Evolutionary conservation across 1,140 invertebrate genomes (phyloP), one percentile per base, ranked within the genome.

Genomic region (Drepana arcuata): DNA sequence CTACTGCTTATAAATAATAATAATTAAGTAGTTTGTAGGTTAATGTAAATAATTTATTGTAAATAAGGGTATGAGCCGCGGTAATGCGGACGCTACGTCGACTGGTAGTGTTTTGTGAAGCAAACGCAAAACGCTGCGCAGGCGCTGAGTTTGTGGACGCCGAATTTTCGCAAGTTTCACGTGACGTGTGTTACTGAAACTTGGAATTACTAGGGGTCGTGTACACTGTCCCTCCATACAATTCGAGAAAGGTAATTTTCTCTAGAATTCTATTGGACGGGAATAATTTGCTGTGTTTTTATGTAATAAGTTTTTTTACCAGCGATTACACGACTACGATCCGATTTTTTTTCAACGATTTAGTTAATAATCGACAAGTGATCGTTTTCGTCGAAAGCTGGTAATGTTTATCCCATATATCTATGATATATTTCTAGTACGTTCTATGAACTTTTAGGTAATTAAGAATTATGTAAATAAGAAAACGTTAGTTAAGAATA

Each of bases 351-450:
- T 40, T 46, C 46, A 39, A 28, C 33, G 33, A 41, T 46, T 40
- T 38, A 21, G 38, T 24, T 25, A 28, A 40, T 40, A 34, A n/a
- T n/a, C n/a, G n/a, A n/a, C n/a, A n/a, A n/a, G 29, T 39, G 36
- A 48, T 49, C 47, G 48, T 53, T 41, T 34, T 44, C 48, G 48
- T 74, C 79, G 85, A 87, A 85, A 83, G 81, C 84, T 85, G 86
- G 88, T 89, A 89, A 90, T 91, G 89, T 90, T 92, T 90, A 89
- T 92, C 92, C 92, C 91, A 93, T 94, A 95, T 95, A 95, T 94
- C 93, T 93, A 94, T 94, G 93, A 94, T 95, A 94, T 95, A 94
- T 93, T 90, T 88, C 85, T 86, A 84, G 92, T 94, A 95, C 91
- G 93, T 95, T 95, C 92, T 92, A 92, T 95, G 92, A 95, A 95